phyloP scores from a whole-genome alignment of 2,888 invertebrate species.

The Quadroppia sp. region DNA sequence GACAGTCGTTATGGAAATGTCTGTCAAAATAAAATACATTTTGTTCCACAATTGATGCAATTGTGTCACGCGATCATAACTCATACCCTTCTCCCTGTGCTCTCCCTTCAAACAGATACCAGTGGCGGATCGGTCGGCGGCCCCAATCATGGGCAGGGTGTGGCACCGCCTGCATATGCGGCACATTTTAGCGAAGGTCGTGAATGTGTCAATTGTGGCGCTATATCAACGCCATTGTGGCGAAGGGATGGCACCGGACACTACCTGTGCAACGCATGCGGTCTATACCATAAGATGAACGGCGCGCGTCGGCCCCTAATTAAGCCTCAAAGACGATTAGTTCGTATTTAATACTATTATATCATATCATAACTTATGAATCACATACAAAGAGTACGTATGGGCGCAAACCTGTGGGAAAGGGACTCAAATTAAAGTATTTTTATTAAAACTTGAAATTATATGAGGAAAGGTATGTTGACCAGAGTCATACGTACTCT shows the following conservation, averaged over 20 bases:
- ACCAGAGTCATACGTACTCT: too few relatives aligned
- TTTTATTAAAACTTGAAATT: too few relatives aligned
- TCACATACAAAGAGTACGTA: too few relatives aligned
- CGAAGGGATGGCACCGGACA: constrained; percentile 97
- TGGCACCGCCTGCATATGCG: constrained; percentile 41
- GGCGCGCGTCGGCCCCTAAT: constrained; percentile 87
- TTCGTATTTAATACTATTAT: too few relatives aligned
- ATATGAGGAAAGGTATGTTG: too few relatives aligned
- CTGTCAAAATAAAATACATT: constrained; percentile 3
- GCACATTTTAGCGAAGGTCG: constrained; percentile 58
- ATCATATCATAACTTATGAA: too few relatives aligned
- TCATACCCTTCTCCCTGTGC: neutral
- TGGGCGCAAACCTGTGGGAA: too few relatives aligned
- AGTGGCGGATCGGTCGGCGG: constrained; percentile 10
- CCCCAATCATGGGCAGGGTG: constrained; percentile 15
- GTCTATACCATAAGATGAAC: constrained; percentile 96
- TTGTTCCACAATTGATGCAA: neutral
- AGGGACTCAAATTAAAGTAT: too few relatives aligned
- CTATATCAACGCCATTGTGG: constrained; percentile 88
- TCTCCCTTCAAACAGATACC: neutral
- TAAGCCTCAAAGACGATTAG: constrained; percentile 85
- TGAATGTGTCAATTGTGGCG: constrained; percentile 69
- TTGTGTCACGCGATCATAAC: constrained; percentile 7
- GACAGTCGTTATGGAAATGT: constrained; percentile 17
- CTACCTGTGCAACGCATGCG: constrained; percentile 99